Evolutionary conservation across 2,797 vertebrate genomes (phyloP), one percentile per base, ranked within the genome.

Genomic region (Oreortyx pictus): DNA sequence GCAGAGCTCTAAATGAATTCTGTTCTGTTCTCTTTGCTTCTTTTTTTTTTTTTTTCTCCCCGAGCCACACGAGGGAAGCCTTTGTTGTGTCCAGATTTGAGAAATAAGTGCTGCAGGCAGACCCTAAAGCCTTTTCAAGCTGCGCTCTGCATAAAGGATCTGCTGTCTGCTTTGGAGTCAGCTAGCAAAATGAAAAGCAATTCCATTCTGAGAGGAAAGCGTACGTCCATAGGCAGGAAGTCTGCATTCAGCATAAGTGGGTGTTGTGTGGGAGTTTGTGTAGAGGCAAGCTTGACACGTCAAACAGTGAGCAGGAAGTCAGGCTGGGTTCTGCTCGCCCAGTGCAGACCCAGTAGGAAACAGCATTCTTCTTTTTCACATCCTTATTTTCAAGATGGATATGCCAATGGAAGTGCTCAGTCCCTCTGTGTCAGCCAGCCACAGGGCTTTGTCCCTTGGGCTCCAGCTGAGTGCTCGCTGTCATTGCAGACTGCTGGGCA

Each of bases 351-450:
- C 0, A 0, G 11, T 62, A 74, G 86, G 77, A 91, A 88, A 31
- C 33, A 75, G 44, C 39, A 77, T 78, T 88, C 43, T 1, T 0
- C 68, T 85, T 92, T 85, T 78, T 66, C 54, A 70, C 44, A 25
- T 82, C 62, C 29, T 83, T 76, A 12, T 94, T 86, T 91, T 89
- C 31, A 60, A 76, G 88, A 39, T 35, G 27, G 46, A 35, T 77
- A 14, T 0, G 8, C 71, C 73, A n/a, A 50, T 76, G 35, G 31
- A 76, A 76, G 41, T 50, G 12, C 70, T 91, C 59, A 35, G 6
- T 84, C 67, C 37, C 50, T 78, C 77, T 35, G 18, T 72, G 10
- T 70, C 74, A 81, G 35, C 59, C 73, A 31, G 27, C 37, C 9
- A 4, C 73, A 62, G 29, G 47, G 12, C 70, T 91, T 60, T 41